phyloP scores from a whole-genome alignment of 2,888 invertebrate genomes.

The Dicyrtoma fusca region DNA sequence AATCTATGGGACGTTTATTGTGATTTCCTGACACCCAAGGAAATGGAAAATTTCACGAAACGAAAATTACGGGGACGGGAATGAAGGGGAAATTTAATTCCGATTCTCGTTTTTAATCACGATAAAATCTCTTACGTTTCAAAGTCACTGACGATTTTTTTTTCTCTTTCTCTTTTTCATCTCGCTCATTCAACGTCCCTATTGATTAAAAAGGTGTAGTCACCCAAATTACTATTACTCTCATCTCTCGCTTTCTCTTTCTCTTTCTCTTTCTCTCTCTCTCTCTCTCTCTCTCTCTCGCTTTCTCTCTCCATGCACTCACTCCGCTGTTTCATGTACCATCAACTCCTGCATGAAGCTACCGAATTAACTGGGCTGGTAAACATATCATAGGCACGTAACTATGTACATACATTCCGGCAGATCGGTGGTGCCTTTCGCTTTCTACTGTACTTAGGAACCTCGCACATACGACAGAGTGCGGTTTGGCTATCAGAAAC shows the following conservation, averaged over 20 bases:
- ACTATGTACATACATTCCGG: no score
- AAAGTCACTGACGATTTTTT: slow-evolving; percentile 28
- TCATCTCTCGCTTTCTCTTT: slow-evolving; percentile 8
- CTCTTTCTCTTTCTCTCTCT: background rate
- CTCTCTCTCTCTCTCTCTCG: background rate
- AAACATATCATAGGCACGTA: no score
- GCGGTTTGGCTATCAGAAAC: no score
- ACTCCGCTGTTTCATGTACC: no score
- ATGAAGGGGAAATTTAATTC: slow-evolving; percentile 52
- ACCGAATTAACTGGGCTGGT: slow-evolving; percentile 13
- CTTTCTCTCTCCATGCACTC: background rate
- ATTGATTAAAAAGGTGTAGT: slow-evolving; percentile 42
- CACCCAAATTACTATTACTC: slow-evolving; percentile 29
- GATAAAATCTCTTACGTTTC: slow-evolving; percentile 47
- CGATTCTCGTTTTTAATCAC: slow-evolving; percentile 54
- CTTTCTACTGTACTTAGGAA: no score
- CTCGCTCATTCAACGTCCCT: slow-evolving; percentile 1
- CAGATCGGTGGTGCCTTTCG: no score
- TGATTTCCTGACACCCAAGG: slow-evolving; percentile 56
- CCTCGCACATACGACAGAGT: no score
- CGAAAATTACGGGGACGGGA: slow-evolving; percentile 23
- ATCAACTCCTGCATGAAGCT: no score
- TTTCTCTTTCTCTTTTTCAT: slow-evolving; percentile 22
- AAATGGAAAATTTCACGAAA: slow-evolving; percentile 49
- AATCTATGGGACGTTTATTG: slow-evolving; percentile 56